A percentile compares a stretch with the other conserved stretches of the same genome.
These are phyloP conservation scores for Crax fasciolata DNA, from an alignment of 2,797 vertebrate species.

Conservation along the genomic window DNA sequence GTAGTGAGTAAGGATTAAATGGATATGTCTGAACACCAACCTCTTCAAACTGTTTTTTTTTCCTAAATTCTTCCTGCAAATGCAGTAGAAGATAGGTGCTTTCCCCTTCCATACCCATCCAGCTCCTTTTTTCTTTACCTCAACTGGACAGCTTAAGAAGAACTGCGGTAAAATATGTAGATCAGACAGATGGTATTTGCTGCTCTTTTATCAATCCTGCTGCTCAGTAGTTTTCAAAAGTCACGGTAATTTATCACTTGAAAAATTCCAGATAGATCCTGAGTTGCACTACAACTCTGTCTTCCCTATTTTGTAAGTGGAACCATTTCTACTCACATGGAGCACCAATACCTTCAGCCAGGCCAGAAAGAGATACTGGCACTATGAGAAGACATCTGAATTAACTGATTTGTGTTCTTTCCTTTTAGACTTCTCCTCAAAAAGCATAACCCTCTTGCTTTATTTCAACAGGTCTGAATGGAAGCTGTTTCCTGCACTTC, in stretches of 20 bases:
- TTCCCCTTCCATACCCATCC: not conserved
- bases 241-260: not conserved
- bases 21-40: not conserved
- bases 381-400: not conserved
- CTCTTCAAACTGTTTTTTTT: not conserved
- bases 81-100: not conserved
- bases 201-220: slow-evolving; percentile 57
- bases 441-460: not conserved
- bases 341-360: not conserved
- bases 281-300: not conserved
- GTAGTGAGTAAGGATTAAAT: not conserved
- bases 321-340: not conserved
- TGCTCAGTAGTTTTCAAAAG: slow-evolving; percentile 44
- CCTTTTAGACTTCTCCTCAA: not conserved
- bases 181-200: slow-evolving; percentile 42
- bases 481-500: not conserved
- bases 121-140: not conserved
- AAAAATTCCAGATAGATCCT: not conserved
- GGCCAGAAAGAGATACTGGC: not conserved
- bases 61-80: not conserved
- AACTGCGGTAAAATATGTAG: slow-evolving; percentile 18
- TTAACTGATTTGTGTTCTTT: not conserved
- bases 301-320: not conserved
- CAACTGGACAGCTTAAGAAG: slow-evolving; percentile 20
- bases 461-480: not conserved